phyloP scores from a whole-genome alignment of 2,113 vertebrate species.

The Puffinus mauretanicus region DNA sequence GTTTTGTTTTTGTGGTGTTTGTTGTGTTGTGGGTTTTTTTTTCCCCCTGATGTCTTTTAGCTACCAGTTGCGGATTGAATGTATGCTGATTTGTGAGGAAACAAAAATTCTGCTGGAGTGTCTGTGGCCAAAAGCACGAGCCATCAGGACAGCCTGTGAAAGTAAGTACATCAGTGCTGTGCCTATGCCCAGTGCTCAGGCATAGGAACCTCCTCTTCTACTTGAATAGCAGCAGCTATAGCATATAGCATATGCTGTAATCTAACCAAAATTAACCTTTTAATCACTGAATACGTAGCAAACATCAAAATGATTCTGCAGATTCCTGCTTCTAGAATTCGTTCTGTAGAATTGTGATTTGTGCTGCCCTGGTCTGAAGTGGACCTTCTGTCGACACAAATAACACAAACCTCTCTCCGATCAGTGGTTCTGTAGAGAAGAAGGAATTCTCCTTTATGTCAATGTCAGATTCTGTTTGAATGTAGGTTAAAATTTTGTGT shows the following conservation, averaged over 20 bases:
- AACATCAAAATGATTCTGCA: background rate
- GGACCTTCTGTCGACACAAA: background rate
- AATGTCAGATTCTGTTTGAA: background rate
- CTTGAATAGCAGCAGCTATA: background rate
- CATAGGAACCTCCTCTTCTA: background rate
- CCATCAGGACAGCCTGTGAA: slow-evolving; percentile 82
- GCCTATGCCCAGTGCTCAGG: background rate
- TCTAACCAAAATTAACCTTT: background rate
- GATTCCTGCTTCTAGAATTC: background rate
- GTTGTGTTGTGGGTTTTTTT: too few relatives aligned
- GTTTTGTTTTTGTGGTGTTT: background rate
- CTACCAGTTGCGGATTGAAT: slow-evolving; percentile 89
- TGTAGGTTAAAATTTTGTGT: background rate
- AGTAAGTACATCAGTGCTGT: slow-evolving; percentile 71
- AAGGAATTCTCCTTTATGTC: background rate
- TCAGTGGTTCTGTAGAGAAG: background rate
- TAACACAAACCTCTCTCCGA: background rate
- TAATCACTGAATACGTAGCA: rapidly evolving
- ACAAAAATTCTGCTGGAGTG: slow-evolving; percentile 79
- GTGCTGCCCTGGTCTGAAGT: background rate
- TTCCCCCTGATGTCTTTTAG: slow-evolving; percentile 62
- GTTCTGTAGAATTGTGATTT: background rate
- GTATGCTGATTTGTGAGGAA: slow-evolving; percentile 90
- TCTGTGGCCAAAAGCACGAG: slow-evolving; percentile 82
- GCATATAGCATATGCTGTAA: background rate